Evolutionary conservation across 2,113 vertebrate genomes (phyloP).

Genomic region (Equus przewalskii): DNA sequence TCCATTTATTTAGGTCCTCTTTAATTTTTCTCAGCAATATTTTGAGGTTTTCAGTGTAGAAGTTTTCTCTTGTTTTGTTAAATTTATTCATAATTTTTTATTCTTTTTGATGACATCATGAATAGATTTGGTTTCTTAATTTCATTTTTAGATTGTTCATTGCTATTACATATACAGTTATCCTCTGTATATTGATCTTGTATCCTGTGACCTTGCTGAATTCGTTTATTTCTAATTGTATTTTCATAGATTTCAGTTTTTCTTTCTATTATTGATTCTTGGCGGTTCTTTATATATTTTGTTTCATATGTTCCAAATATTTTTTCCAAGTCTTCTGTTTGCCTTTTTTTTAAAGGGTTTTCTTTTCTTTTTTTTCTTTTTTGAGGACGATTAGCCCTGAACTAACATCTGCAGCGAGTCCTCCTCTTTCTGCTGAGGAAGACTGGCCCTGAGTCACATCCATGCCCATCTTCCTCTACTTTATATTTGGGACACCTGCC

Average conservation of each 20-base stretch:
- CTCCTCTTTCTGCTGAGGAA: too few species aligned
- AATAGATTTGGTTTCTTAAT: conserved; percentile 28
- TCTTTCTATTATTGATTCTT: neutral
- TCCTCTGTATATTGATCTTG: neutral
- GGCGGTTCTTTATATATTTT: neutral
- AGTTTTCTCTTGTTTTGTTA: neutral
- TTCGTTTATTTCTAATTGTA: conserved; percentile 35
- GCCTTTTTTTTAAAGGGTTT: neutral
- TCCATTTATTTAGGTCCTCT: conserved; percentile 15
- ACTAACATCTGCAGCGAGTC: too few species aligned
- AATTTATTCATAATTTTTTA: conserved; percentile 5
- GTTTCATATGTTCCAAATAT: neutral
- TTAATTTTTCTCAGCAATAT: neutral
- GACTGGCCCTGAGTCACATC: too few species aligned
- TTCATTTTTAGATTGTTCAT: conserved; percentile 22
- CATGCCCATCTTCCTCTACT: too few species aligned
- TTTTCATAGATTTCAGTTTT: neutral
- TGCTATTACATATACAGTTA: neutral
- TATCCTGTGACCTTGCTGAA: neutral
- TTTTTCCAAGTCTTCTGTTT: neutral
- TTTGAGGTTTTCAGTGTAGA: neutral
- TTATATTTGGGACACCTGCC: too few species aligned
- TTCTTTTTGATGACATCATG: neutral
- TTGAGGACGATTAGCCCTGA: too few species aligned
- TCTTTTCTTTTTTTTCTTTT: neutral